Evolutionary conservation across 2,888 invertebrate genomes (phyloP), one percentile per base, ranked within the genome.

Genomic region (Clusia tigrina): DNA sequence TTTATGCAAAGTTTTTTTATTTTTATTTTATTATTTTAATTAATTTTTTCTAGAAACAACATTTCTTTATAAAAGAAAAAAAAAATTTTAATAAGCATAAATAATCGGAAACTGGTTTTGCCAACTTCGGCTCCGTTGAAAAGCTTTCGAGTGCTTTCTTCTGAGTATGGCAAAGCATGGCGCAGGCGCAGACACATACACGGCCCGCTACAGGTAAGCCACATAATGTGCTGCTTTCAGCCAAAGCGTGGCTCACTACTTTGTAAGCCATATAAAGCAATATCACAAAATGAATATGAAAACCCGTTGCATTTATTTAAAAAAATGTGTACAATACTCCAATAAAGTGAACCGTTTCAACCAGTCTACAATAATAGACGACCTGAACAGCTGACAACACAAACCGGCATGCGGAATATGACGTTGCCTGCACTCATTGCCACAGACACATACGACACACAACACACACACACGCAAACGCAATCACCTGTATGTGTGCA

Each of bases 391-490:
- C 59, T 60, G 59, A 54, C 42, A 25, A 20, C 26, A n/a, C n/a
- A 60, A 54, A 52, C 59, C 59, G 59, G 59, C 59, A 54, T 60
- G 53, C 54, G 25, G 26, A 25, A 60, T 5, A 60, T 60, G 54
- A 60, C 54, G 59, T 58, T 22, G n/a, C n/a, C n/a, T 24, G 24
- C 42, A n/a, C 42, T 38, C 42, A 15, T 24, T 54, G n/a, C 15
- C 24, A 10, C 52, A 2, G 22, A 20, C 52, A 22, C 52, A 20
- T 20, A 25, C 25, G 24, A 54, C 25, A 25, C 26, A 26, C 25
- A n/a, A 6, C 15, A 22, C 9, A n/a, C n/a, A n/a, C n/a, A n/a
- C n/a, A n/a, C n/a, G n/a, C n/a, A n/a, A n/a, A n/a, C 17, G 23
- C 17, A 18, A 17, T 20, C 46, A 25, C 5, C 37, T 54, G n/a